These are phyloP conservation scores for Petrophora chlorosata DNA, from an alignment of 2,888 invertebrate species.

Conservation along the genomic window DNA sequence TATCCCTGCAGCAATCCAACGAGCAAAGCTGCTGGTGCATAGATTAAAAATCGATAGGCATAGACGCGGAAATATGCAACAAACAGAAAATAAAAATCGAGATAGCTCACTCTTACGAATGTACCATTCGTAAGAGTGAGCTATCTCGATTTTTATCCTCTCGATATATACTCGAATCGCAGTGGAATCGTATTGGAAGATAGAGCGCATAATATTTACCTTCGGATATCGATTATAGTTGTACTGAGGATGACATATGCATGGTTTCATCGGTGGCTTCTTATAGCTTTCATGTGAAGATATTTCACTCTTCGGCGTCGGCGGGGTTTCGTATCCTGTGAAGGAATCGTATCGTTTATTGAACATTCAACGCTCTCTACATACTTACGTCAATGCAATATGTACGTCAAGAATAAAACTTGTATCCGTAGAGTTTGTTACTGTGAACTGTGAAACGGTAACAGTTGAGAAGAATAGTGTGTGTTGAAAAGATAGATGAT, in stretches of 20 bases:
- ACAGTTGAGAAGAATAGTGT: too few species aligned
- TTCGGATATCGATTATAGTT: conserved; percentile 70
- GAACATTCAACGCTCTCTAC: too few species aligned
- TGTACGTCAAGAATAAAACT: too few species aligned
- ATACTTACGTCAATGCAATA: too few species aligned
- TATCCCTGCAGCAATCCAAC: too few species aligned
- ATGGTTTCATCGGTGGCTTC: conserved; percentile 62
- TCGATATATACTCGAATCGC: too few species aligned
- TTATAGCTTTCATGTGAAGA: conserved; percentile 70
- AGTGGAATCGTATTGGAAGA: not conserved
- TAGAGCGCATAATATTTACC: conserved; percentile 49
- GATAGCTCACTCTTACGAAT: not conserved
- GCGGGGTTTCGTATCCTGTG: conserved; percentile 67
- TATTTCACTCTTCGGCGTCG: conserved; percentile 58
- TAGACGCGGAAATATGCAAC: not conserved
- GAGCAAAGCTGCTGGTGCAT: not conserved
- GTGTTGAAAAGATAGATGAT: too few species aligned
- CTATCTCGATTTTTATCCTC: not conserved
- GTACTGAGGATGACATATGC: conserved; percentile 59
- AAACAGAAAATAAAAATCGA: not conserved
- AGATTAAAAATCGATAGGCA: not conserved
- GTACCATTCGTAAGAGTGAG: not conserved
- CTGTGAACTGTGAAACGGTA: too few species aligned
- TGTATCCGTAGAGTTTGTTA: too few species aligned
- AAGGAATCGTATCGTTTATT: too few species aligned